phyloP scores from a whole-genome alignment of 2,113 vertebrate species.

The Rhynchomys soricoides region DNA sequence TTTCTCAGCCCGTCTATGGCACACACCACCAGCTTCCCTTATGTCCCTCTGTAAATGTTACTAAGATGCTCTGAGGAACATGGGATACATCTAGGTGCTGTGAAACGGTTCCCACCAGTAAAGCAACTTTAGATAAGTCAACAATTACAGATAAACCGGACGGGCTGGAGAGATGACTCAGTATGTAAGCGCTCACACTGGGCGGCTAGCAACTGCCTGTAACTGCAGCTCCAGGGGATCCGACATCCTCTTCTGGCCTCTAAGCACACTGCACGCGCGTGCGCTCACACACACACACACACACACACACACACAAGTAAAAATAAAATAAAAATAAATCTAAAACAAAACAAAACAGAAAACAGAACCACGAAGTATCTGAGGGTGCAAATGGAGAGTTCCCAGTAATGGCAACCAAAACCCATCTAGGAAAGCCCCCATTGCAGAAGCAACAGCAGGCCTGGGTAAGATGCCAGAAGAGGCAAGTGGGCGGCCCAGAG shows the following conservation, averaged over 20 bases:
- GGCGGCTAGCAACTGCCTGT: neutral
- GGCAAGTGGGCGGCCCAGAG: neutral
- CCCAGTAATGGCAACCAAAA: neutral
- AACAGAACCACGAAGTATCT: neutral
- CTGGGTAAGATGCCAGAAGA: neutral
- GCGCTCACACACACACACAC: neutral
- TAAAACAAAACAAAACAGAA: neutral
- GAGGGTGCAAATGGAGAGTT: neutral
- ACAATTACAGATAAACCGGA: neutral
- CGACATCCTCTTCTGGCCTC: neutral
- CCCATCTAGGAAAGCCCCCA: too few relatives aligned
- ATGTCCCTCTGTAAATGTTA: accelerated
- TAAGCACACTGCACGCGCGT: neutral
- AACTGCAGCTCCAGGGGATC: neutral
- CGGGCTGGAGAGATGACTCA: neutral
- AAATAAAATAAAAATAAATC: neutral
- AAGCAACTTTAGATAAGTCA: neutral
- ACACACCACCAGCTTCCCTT: accelerated
- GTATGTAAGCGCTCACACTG: neutral
- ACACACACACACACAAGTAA: neutral
- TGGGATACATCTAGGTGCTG: accelerated
- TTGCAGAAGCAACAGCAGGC: neutral
- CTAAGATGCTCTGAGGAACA: accelerated
- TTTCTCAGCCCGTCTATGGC: accelerated
- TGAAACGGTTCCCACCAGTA: neutral